Base-by-base conservation (phyloP, 2,888 invertebrate species). In the Drosophila infuscata region DNA sequence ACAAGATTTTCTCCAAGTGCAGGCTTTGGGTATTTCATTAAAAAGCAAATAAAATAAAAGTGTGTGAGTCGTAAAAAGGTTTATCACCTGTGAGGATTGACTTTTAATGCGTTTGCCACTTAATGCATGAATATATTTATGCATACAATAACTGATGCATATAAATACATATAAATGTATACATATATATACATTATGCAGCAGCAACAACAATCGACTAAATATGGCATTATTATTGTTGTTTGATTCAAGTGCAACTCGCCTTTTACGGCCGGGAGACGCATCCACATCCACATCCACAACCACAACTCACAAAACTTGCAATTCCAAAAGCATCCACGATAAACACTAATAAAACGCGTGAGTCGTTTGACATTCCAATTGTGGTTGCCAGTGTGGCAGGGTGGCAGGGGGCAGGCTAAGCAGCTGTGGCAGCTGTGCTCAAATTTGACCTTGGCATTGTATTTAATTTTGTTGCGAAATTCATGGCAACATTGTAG, bases 351-450 rank as follows among this genome's bases (percentile, higher is more conserved):
- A 29, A 29, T 38, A 36, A 56, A 66, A 68, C 86, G 88, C 84
- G 89, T 85, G 84, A 85, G 82, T 70, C 67, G 85, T 70, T 88
- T 85, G 85, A 82, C 85, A 85, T 85, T 89, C 89, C 79, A 82
- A 84, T 74, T 75, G 74, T 60, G 32, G 73, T 59, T 32, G 61
- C 43, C 38, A 17, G 29, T 3, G 17, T 5, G 51, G n/a, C 11
- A 30, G 25, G 25, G 33, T 54, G 64, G 48, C 7, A 38, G 38
- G 46, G 41, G 38, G 51, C n/a, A 17, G 43, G 8, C 32, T 30
- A 36, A 56, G 48, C 57, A 46, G 29, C 38, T 38, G 48, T 49
- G 41, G 62, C 86, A 82, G 83, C 81, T 70, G 83, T 73, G 84
- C 71, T 58, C 70, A 72, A 82, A 82, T 57, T 58, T 79, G 76